Percentiles rank a stretch among this genome's conserved stretches.
Conservation (phyloP, 2,113 vertebrate genomes). For the Athene noctua region DNA sequence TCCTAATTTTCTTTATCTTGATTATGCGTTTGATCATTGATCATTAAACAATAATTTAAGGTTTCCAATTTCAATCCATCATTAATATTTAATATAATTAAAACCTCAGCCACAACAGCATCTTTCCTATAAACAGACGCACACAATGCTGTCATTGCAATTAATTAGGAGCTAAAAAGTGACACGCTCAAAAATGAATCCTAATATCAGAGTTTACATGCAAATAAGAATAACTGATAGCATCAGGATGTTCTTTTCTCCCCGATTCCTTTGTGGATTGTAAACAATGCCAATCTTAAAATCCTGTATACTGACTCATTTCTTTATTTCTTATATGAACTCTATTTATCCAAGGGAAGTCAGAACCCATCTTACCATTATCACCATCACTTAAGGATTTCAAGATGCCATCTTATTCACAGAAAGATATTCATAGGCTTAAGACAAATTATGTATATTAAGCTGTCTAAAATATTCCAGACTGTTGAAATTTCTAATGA, state of each 20-base stretch:
- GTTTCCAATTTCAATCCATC: conserved; percentile 64
- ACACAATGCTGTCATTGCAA: conserved; percentile 52
- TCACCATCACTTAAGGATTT: background rate
- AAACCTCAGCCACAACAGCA: conserved; percentile 42
- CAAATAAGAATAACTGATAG: conserved; percentile 32
- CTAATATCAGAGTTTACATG: conserved; percentile 54
- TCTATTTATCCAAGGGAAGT: background rate
- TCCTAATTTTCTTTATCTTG: conserved; percentile 73
- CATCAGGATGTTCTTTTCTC: conserved; percentile 42
- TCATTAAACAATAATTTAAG: conserved; percentile 74
- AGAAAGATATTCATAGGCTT: background rate
- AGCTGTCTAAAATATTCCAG: conserved; percentile 5
- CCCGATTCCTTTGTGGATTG: conserved; percentile 21
- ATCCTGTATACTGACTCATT: background rate
- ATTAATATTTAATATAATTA: conserved; percentile 72
- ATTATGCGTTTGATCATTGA: conserved; percentile 69
- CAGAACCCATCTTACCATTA: background rate
- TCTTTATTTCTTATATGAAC: background rate
- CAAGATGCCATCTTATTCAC: conserved; percentile 34
- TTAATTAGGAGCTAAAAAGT: conserved; percentile 73
- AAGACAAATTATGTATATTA: conserved; percentile 1
- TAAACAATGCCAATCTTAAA: conserved; percentile 9
- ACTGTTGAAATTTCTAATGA: background rate
- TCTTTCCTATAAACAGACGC: conserved; percentile 18
- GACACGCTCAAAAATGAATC: conserved; percentile 55